Evolutionary conservation across 2,888 invertebrate genomes (phyloP), one percentile per base, ranked within the genome.

Genomic region (Gastrophysa polygoni): DNA sequence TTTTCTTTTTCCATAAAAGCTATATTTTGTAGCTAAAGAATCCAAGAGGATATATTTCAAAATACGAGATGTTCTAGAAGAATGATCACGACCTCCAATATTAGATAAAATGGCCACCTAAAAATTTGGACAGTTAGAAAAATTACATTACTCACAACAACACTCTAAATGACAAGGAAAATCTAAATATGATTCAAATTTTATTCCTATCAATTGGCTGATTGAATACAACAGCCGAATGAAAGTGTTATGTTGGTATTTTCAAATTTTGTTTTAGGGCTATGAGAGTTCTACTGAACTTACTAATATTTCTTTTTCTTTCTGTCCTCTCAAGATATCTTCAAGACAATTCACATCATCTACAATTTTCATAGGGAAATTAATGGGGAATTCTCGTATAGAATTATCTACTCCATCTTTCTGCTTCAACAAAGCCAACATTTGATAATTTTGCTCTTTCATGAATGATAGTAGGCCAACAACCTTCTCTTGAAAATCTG

Each of bases 21-120:
- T 55, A 11, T 28, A 55, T 8, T 43, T 43, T 21, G 55, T 17
- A 28, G 55, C 55, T 44, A 55, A 16, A 6, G 28, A 28, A 44
- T 55, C 55, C 10, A 4, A 17, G 2, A 55, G 7, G 8, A 55
- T 11, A 43, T 44, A 17, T 29, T 55, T 55, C 29, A 55, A n/a
- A 6, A 55, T 44, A 8, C 55, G 24, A 28, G 44, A 46, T 43
- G 55, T 55, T 55, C 18, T 55, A 10, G 43, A 55, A n/a, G 44
- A 28, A 28, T 28, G 28, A 44, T 38, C 17, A 5, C 29, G 20
- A 1, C 44, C 55, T n/a, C 55, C 46, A 10, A 55, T 18, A 8
- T 10, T 7, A 2, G 55, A 44, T 16, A 55, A 44, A 55, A 28
- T 32, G 14, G 14, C 24, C 2, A 21, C 43, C 55, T 55, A 16